Base-by-base conservation (phyloP, 2,888 invertebrate genomes). In the Acanthacorydalis orientalis region DNA sequence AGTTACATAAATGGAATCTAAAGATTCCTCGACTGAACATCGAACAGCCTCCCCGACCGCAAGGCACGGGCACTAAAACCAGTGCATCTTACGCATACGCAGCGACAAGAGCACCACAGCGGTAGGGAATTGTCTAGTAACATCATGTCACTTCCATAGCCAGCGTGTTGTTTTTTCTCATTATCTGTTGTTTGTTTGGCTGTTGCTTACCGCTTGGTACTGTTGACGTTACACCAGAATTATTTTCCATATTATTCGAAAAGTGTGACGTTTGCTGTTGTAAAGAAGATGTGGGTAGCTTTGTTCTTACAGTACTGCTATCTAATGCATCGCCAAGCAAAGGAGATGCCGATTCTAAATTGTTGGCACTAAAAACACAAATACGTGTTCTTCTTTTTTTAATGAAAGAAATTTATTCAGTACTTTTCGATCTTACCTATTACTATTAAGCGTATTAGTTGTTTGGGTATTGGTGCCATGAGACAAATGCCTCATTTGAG, bases 61-160 rank as follows among this genome's bases (percentile, higher is more conserved):
- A 23, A 23, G 23, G 23, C 23, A 23, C 6, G 23, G 23, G 23
- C 23, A 23, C 23, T 23, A 23, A 23, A 23, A 23, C 23, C 23
- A 23, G 23, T 23, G 23, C 23, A 23, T 23, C 23, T 23, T 23
- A 23, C 6, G 23, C 23, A 23, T 6, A 23, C 23, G 23, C 23
- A 23, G 23, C 23, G 6, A 23, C 6, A 23, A 23, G 23, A 23
- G 23, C 23, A 23, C 31, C n/a, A 43, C 35, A 44, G 32, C 43
- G 50, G 47, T 54, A 55, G 59, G 58, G 60, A 61, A 53, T 54
- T 43, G 51, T 52, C 50, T 57, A 58, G 59, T 59, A 57, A 57
- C 73, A 73, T 74, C 74, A 74, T 68, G 74, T 74, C 64, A 74
- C 74, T 69, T 74, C 74, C 74, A 74, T 74, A 55, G 72, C 72